Conservation (phyloP, 1,140 invertebrate species). For the Globodera ellingtonae region DNA sequence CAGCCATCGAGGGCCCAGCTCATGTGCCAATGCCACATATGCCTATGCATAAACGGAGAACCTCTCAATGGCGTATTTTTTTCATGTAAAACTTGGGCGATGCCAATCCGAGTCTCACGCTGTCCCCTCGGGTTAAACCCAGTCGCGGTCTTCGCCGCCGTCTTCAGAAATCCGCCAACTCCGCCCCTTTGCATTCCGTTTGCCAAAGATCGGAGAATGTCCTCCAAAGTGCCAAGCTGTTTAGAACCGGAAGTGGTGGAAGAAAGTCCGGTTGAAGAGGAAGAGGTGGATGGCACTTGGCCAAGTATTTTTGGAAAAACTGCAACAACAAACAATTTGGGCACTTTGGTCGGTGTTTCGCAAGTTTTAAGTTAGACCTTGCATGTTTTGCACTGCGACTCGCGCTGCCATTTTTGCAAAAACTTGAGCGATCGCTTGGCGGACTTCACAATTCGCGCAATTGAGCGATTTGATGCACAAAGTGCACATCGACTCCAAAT, state of each 20-base stretch:
- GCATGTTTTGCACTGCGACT: slow-evolving; percentile 62
- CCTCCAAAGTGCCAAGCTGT: slow-evolving; percentile 78
- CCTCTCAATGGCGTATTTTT: slow-evolving; percentile 8
- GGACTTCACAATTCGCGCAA: slow-evolving; percentile 89
- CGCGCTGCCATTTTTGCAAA: slow-evolving; percentile 72
- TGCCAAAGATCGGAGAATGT: slow-evolving; percentile 85
- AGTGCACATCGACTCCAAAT: slow-evolving; percentile 84
- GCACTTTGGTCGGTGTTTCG: no score
- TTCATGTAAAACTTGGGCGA: slow-evolving; percentile 73
- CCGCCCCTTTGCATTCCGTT: slow-evolving; percentile 92
- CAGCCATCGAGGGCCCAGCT: slow-evolving; percentile 87
- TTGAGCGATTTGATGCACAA: slow-evolving; percentile 88
- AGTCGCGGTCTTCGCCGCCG: slow-evolving; percentile 85
- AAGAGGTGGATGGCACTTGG: slow-evolving; percentile 11
- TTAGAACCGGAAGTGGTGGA: neutral
- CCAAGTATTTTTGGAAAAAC: neutral
- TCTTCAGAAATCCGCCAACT: slow-evolving; percentile 87
- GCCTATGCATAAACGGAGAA: slow-evolving; percentile 71
- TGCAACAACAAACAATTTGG: neutral
- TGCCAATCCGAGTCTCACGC: slow-evolving; percentile 88
- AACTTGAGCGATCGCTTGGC: slow-evolving; percentile 86
- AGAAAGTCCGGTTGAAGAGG: neutral
- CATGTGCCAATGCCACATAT: slow-evolving; percentile 88
- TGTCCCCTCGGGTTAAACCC: slow-evolving; percentile 93
- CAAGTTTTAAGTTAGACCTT: no score